Conservation (phyloP, 1,140 invertebrate genomes). For the Macrocentrus cingulum region DNA sequence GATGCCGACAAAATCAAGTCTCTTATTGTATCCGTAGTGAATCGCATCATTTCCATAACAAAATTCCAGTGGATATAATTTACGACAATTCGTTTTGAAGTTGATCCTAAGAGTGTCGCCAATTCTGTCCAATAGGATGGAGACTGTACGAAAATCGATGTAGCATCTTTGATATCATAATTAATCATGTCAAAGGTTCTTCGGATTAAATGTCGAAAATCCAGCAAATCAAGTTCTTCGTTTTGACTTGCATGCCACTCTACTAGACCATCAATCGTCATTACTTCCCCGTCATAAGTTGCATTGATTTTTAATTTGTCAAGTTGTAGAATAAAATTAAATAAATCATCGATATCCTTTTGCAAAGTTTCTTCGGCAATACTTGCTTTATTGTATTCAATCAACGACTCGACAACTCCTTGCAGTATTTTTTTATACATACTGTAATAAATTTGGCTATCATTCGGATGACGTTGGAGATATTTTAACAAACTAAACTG, state of each 20-base stretch:
- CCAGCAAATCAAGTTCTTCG: neutral
- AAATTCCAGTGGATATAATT: constrained; percentile 30
- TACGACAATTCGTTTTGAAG: constrained; percentile 12
- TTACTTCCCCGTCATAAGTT: too few species aligned
- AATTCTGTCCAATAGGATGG: neutral
- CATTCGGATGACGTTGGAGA: constrained; percentile 17
- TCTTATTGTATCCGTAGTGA: constrained; percentile 22
- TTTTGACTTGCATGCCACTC: constrained; percentile 8
- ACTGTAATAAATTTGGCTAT: constrained; percentile 12
- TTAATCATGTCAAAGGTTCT: constrained; percentile 2
- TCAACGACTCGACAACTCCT: constrained; percentile 1
- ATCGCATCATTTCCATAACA: constrained; percentile 7
- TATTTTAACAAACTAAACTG: constrained; percentile 1
- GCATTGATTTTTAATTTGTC: constrained; percentile 10
- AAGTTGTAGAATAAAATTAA: constrained; percentile 23
- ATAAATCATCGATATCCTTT: constrained; percentile 16
- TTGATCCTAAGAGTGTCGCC: neutral
- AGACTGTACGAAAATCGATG: too few species aligned
- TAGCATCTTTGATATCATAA: too few species aligned
- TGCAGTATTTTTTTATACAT: neutral
- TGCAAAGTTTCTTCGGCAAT: constrained; percentile 15
- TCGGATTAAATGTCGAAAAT: neutral
- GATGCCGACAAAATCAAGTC: constrained; percentile 3
- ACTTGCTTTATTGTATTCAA: constrained; percentile 18
- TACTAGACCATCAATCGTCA: neutral